These are phyloP conservation scores for Peucedramus taeniatus DNA, from an alignment of 2,113 vertebrate species.

Conservation along the genomic window DNA sequence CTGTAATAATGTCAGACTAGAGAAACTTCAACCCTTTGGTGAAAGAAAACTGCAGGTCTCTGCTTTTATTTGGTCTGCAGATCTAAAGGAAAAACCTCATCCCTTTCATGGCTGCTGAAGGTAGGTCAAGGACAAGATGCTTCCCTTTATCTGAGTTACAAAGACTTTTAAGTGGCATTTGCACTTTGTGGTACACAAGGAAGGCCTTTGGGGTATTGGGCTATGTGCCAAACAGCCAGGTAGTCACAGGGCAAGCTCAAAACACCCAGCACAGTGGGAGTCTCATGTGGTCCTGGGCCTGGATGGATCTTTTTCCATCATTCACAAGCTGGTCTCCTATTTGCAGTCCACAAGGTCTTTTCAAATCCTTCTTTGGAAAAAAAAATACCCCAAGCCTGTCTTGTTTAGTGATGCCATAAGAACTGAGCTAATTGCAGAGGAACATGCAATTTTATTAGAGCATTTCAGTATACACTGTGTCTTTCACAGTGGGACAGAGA, in stretches of 20 bases:
- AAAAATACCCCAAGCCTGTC: neutral
- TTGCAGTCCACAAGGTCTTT: neutral
- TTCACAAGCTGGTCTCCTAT: neutral
- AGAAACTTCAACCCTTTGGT: neutral
- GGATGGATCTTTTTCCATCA: neutral
- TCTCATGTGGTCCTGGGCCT: neutral
- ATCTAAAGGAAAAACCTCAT: neutral
- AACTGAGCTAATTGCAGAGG: neutral
- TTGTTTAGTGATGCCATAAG: neutral
- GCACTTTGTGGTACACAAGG: neutral
- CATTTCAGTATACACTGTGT: neutral
- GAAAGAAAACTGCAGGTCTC: neutral
- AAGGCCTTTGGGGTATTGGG: neutral
- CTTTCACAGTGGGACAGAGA: neutral
- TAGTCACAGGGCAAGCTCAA: neutral
- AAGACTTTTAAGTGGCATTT: neutral
- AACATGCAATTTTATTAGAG: neutral
- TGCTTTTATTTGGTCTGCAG: neutral
- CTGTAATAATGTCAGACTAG: neutral
- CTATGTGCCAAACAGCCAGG: neutral
- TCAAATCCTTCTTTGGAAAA: neutral
- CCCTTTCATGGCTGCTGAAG: neutral
- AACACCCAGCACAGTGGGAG: neutral
- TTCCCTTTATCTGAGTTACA: neutral
- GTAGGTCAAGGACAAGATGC: neutral